Conservation (phyloP, 2,113 vertebrate species). For the Lutjanus erythropterus region DNA sequence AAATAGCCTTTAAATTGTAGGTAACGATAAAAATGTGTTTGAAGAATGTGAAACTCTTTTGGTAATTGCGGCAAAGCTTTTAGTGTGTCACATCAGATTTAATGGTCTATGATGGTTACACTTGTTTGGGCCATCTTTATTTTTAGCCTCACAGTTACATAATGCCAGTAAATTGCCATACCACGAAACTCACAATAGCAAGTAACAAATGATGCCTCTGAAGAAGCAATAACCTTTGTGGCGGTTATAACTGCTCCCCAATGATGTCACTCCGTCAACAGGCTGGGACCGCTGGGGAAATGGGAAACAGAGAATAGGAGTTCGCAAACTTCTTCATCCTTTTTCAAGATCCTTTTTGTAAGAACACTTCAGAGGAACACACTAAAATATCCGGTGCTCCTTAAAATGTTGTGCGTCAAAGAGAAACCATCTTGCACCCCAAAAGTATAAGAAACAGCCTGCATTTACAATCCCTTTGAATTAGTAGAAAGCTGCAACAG, state of each 20-base stretch:
- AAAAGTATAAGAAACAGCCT: background rate
- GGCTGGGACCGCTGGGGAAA: constrained; percentile 1
- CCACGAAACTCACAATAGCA: background rate
- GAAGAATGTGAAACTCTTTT: constrained; percentile 2
- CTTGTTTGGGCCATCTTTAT: constrained; percentile 40
- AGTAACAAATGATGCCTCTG: constrained; percentile 53
- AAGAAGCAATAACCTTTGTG: constrained; percentile 55
- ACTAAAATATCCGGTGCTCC: background rate
- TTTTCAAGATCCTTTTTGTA: constrained; percentile 19
- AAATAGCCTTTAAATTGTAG: background rate
- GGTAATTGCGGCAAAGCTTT: constrained; percentile 38
- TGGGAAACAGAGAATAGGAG: background rate
- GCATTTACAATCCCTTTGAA: constrained; percentile 11
- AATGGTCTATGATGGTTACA: constrained; percentile 25
- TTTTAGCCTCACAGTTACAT: constrained; percentile 50
- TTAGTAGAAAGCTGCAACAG: background rate
- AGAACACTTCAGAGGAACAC: background rate
- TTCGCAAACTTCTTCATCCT: constrained; percentile 1
- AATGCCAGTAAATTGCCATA: constrained; percentile 37
- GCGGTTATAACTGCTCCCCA: constrained; percentile 30
- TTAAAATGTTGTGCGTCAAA: background rate
- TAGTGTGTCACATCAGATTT: constrained; percentile 17
- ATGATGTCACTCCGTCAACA: constrained; percentile 24
- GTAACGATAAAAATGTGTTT: background rate
- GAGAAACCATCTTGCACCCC: background rate